Evolutionary conservation across 2,113 vertebrate species (phyloP), one percentile per base, ranked within the genome.

Genomic region (Marmota flaviventris): DNA sequence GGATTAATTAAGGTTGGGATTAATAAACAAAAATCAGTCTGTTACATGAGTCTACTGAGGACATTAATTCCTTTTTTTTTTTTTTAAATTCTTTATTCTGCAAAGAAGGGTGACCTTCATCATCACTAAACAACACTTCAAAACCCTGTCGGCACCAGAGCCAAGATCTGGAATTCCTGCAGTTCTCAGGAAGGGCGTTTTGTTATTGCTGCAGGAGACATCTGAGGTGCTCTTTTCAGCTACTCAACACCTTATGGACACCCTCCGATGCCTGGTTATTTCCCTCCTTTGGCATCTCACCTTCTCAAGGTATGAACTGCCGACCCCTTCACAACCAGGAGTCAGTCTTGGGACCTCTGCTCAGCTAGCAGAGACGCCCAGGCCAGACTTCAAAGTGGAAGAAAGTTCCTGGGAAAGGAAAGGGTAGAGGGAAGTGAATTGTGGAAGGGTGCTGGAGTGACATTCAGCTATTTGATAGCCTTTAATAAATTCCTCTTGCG

Each of bases 21-120:
- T 73, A 39, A 91, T n/a, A 85, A 94, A 87, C 37, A 94, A 77
- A 94, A 93, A 61, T 48, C 29, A 42, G 34, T 82, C 85, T 18
- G 56, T n/a, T 89, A n/a, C 5, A 92, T 96, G 58, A 78, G 18
- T 53, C 90, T 42, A 75, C 34, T 65, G 51, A 94, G 37, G 90
- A 76, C 53, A 51, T 85, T 42, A 93, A 91, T 56, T 63, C 32
- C 81, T 72, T 89, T 56, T 45, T 45, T 56, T 48, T 51, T 51
- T 51, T 85, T 42, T n/a, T n/a, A n/a, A 93, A 90, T 56, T 63
- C n/a, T 85, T 72, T 89, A 12, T 72, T 85, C 53, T 69, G 25
- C 51, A 76, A 85, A 67, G 73, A 84, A 70, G 34, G 32, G 72
- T 70, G 73, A 27, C 39, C 34, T 45, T 67, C 37, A 73, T 45